Evolutionary conservation across 1,140 invertebrate genomes (phyloP).

Genomic region (honey bee (Apis mellifera)): DNA sequence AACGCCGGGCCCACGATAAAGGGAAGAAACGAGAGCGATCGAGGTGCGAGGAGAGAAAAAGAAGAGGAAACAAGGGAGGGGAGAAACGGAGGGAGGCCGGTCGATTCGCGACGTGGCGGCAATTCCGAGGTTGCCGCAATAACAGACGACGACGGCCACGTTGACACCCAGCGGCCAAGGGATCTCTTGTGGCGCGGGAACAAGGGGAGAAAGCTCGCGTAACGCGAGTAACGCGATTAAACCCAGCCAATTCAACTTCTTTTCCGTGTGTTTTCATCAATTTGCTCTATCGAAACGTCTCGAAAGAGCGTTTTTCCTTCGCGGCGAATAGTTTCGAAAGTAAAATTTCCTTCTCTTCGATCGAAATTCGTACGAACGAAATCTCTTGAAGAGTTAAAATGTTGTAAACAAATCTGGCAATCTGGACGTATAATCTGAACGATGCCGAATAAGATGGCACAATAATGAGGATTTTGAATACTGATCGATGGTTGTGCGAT

Average conservation of each 20-base stretch:
- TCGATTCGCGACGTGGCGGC: conserved; percentile 52
- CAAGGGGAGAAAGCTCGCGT: conserved; percentile 60
- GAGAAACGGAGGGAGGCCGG: conserved; percentile 42
- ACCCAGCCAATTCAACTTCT: conserved; percentile 30
- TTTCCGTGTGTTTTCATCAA: too few species aligned
- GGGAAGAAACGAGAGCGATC: conserved; percentile 42
- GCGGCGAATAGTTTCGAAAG: not conserved
- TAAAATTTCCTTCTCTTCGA: too few species aligned
- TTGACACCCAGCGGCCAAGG: conserved; percentile 52
- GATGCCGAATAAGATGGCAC: too few species aligned
- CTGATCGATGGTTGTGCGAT: too few species aligned
- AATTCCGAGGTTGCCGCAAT: conserved; percentile 44
- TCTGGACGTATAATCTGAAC: too few species aligned
- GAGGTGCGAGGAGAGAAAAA: not conserved
- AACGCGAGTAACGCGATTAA: conserved; percentile 67
- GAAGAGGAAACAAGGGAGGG: not conserved
- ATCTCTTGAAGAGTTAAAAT: too few species aligned
- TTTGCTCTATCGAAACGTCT: not conserved
- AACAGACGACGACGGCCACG: conserved; percentile 55
- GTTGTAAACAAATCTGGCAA: too few species aligned
- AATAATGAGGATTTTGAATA: too few species aligned
- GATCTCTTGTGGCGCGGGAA: conserved; percentile 52
- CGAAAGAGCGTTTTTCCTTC: too few species aligned
- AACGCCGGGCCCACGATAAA: conserved; percentile 52
- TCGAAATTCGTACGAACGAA: too few species aligned